Evolutionary conservation across 1,140 invertebrate genomes (phyloP).

Genomic region (Pseudobourletiella spinata): DNA sequence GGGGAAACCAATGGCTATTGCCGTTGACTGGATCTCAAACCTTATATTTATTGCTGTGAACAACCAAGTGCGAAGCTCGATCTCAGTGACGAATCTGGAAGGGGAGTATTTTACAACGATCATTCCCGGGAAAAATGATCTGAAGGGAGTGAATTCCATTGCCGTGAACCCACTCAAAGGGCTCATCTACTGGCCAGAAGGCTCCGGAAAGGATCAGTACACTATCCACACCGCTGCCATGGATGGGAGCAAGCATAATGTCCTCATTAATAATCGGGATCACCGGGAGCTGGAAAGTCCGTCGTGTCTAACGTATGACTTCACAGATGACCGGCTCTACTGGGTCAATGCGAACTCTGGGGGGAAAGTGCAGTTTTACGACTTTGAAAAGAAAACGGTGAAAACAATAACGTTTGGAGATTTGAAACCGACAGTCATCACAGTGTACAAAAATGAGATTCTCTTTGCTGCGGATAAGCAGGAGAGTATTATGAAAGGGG

Average conservation of each 20-base stretch:
- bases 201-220: constrained; percentile 40
- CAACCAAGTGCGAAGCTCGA: constrained; percentile 22
- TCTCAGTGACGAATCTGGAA: constrained; percentile 48
- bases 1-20: constrained; percentile 51
- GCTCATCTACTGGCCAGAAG: constrained; percentile 52
- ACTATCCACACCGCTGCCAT: constrained; percentile 54
- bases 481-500: constrained; percentile 49
- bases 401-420: constrained; percentile 41
- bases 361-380: constrained; percentile 53
- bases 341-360: constrained; percentile 46
- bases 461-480: constrained; percentile 53
- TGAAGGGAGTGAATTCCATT: constrained; percentile 46
- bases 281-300: constrained; percentile 38
- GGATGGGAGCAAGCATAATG: constrained; percentile 38
- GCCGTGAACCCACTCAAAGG: constrained; percentile 59
- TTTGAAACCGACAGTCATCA: constrained; percentile 47
- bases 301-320: constrained; percentile 51
- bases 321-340: constrained; percentile 53
- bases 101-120: constrained; percentile 58
- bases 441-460: constrained; percentile 48
- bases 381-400: constrained; percentile 46
- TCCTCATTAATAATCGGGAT: constrained; percentile 42
- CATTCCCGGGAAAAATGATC: constrained; percentile 35
- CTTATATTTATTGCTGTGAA: constrained; percentile 34
- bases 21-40: constrained; percentile 64